Evolutionary conservation across 2,888 invertebrate genomes (phyloP).

Genomic region (Arrhopalites spinosus): DNA sequence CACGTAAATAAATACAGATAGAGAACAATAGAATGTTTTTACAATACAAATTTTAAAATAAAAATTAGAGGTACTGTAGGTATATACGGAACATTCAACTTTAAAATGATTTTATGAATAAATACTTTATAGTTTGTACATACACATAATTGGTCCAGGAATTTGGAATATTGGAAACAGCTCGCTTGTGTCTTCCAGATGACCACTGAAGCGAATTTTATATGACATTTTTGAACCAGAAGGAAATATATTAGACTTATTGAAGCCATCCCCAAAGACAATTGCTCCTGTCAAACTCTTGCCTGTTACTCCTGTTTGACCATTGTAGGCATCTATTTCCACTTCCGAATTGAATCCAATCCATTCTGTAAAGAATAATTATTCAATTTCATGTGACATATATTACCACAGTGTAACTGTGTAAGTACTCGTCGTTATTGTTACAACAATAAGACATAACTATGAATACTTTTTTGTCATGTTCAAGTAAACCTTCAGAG

Average conservation of each 20-base stretch:
- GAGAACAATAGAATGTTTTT: no score
- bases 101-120: neutral
- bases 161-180: conserved; percentile 51
- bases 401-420: no score
- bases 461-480: no score
- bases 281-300: conserved; percentile 41
- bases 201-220: conserved; percentile 50
- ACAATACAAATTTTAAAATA: no score
- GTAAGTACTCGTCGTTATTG: no score
- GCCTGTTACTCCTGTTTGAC: conserved; percentile 15
- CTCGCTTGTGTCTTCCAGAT: conserved; percentile 37
- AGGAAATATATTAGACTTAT: neutral
- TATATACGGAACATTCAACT: neutral
- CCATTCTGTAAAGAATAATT: conserved; percentile 41
- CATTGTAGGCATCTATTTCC: conserved; percentile 48
- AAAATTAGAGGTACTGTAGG: no score
- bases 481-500: no score
- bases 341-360: conserved; percentile 45
- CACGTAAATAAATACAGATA: no score
- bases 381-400: no score
- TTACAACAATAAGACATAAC: no score
- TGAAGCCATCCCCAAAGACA: conserved; percentile 49
- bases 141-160: conserved; percentile 50
- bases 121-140: neutral
- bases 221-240: conserved; percentile 39